Base-by-base conservation (phyloP, 2,888 invertebrate genomes). In the Siphlonurus alternatus region DNA sequence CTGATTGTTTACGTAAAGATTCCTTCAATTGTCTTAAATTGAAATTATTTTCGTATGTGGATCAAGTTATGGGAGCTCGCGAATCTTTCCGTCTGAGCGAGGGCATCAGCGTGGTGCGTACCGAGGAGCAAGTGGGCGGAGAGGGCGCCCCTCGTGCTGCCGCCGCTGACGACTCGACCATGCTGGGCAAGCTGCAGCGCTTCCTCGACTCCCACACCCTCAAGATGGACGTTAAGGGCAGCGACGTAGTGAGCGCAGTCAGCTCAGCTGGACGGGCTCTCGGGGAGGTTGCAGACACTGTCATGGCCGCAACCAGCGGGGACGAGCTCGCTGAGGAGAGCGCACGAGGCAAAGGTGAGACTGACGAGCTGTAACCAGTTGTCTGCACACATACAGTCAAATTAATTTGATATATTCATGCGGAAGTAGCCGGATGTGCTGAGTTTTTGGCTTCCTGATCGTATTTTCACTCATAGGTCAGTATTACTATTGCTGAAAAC, bases 211-310 rank as follows among this genome's bases (percentile, higher is more conserved):
- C 88, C 0, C 91, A 91, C 77, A 86, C 89, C 23, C 80, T 92
- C 70, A 87, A 89, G 74, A 85, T 92, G 61, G 89, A 92, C 76
- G 79, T 92, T 67, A 90, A 90, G 76, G 91, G 91, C 66, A 83
- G 85, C 69, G 91, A 92, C 72, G 87, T 92, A 65, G 82, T 90
- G 15, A 87, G 86, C 70, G 87, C 88, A 23, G 87, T 91, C 64
- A 83, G 86, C 69, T 86, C 87, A 64, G 87, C 87, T 25, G 91
- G 90, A 38, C 83, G 91, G 68, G 89, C 89, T 66, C 79, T 92
- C 65, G 87, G 87, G 72, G 87, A 88, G 71, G 83, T 83, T 23
- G 82, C 85, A 66, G 83, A 87, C 65, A 20, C 53, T 10, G 81
- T 81, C 68, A 83, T 84, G 61, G 75, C 77, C 66, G 38, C 38